Conservation (phyloP, 2,113 vertebrate genomes). For the Himantopus leucocephalus region DNA sequence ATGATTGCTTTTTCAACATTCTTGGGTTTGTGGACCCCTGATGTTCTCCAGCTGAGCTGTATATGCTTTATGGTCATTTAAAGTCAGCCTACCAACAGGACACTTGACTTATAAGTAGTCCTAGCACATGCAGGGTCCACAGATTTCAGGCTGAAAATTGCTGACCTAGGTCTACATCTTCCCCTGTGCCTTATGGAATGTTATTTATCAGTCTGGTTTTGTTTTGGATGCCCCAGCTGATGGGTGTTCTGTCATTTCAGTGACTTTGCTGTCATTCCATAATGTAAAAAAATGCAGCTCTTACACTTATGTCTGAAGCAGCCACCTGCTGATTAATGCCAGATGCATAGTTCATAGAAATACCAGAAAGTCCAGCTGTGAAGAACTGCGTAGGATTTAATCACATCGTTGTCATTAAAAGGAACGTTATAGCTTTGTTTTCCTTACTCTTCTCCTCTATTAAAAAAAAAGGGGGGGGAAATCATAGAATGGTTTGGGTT, state of each 20-base stretch:
- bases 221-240: neutral
- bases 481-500: neutral
- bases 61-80: neutral
- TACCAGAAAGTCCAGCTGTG: neutral
- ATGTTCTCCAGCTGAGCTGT: constrained; percentile 17
- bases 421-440: neutral
- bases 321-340: neutral
- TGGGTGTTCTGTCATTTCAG: neutral
- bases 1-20: neutral
- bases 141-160: neutral
- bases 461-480: neutral
- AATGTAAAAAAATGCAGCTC: neutral
- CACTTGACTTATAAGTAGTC: neutral
- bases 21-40: neutral
- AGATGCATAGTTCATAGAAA: neutral
- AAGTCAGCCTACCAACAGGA: neutral
- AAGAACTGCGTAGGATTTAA: neutral
- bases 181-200: neutral
- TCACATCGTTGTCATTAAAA: neutral
- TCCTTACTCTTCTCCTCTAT: neutral
- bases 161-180: neutral
- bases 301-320: neutral
- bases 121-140: neutral
- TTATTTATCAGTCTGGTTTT: neutral
- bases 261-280: neutral